These are phyloP conservation scores for Cryptoprocta ferox DNA, from an alignment of 2,797 vertebrate genomes.

Conservation along the genomic window DNA sequence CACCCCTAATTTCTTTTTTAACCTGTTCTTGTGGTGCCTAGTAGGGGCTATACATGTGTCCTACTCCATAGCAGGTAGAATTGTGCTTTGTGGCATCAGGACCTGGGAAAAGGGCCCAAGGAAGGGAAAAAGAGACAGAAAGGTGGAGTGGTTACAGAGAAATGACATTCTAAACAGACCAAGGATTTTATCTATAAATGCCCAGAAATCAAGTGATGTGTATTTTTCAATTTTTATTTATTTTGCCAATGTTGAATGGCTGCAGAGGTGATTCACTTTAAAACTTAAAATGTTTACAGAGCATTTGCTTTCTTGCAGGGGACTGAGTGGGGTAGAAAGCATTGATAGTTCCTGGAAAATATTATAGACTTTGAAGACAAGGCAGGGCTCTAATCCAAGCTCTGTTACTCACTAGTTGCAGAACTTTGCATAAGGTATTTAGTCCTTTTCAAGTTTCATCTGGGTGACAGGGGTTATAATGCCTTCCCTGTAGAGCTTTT, in stretches of 20 bases:
- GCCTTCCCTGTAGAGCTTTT: neutral
- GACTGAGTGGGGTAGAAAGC: neutral
- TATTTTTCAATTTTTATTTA: constrained; percentile 35
- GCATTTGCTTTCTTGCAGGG: neutral
- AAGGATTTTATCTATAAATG: neutral
- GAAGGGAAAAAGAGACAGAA: neutral
- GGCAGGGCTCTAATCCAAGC: constrained; percentile 13
- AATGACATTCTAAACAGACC: neutral
- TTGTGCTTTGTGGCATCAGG: neutral
- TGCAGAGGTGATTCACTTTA: constrained; percentile 35
- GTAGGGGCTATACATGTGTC: neutral
- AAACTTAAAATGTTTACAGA: constrained; percentile 42
- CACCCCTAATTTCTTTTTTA: neutral
- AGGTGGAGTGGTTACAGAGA: neutral
- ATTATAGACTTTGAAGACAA: neutral
- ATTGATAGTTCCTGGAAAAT: constrained; percentile 46
- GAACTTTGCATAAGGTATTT: neutral
- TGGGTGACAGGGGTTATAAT: neutral
- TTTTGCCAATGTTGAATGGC: constrained; percentile 35
- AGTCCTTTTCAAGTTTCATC: constrained; percentile 16
- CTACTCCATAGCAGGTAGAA: neutral
- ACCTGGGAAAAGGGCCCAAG: neutral
- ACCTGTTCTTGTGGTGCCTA: neutral
- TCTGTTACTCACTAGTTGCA: neutral
- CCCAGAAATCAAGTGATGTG: neutral